These are phyloP conservation scores for Xylocopa sonorina DNA, from an alignment of 1,140 invertebrate species.

Conservation along the genomic window DNA sequence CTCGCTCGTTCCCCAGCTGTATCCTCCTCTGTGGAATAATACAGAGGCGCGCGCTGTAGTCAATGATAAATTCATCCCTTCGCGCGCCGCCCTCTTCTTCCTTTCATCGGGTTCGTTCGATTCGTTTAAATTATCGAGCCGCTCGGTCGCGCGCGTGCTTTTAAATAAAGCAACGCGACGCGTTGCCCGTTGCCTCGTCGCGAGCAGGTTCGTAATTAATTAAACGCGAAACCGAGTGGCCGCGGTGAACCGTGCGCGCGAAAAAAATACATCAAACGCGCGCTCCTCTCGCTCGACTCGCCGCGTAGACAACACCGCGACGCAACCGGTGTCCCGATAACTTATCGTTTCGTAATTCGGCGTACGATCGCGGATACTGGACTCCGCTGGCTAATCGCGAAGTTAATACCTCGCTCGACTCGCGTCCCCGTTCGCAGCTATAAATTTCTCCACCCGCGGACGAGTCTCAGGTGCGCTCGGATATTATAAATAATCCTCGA, in stretches of 20 bases:
- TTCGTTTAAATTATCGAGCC: slow-evolving; percentile 1
- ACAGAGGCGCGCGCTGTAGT: no score
- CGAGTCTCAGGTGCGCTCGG: slow-evolving; percentile 8
- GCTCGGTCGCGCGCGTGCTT: no score
- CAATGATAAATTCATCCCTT: background rate
- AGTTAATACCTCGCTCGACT: background rate
- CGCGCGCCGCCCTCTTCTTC: background rate
- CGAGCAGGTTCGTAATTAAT: slow-evolving; percentile 2
- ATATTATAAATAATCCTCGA: slow-evolving; percentile 21
- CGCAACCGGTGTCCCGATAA: no score
- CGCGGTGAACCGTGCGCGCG: background rate
- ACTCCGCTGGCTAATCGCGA: background rate
- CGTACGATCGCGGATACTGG: no score
- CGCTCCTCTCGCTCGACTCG: no score
- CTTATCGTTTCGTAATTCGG: background rate
- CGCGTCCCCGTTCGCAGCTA: background rate
- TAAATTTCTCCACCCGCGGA: background rate
- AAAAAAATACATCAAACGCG: background rate
- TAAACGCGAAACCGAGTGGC: background rate
- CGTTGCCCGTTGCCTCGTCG: background rate
- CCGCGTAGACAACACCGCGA: background rate
- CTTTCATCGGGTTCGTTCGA: background rate
- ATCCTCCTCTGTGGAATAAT: background rate
- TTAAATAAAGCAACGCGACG: no score
- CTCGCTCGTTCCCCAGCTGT: background rate